Base-by-base conservation (phyloP, 2,797 vertebrate genomes). In the Telmatherina bonti region DNA sequence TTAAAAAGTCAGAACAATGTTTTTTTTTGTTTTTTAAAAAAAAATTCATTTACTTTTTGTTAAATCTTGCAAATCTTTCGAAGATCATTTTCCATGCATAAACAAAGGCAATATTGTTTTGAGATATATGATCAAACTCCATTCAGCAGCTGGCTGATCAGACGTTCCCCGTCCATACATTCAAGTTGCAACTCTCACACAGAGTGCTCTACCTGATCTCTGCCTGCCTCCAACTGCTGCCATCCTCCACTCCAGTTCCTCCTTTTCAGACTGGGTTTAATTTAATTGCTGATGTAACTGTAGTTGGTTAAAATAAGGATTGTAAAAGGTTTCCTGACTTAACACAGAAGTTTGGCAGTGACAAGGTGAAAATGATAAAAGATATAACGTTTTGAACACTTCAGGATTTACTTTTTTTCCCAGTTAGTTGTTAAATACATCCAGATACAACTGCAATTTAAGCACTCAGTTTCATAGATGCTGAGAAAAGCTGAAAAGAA, bases 91-190 rank as follows among this genome's bases (percentile, higher is more conserved):
- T 51, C 12, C 10, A 24, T 26, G 2, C 22, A 51, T 2, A 6
- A 58, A 24, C 15, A 47, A n/a, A 43, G 12, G 51, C 51, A 30
- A 22, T n/a, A n/a, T 41, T 33, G 27, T 41, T 43, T 36, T 10
- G 52, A 20, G 3, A 26, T 29, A 22, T 6, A 30, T 31, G 38
- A 45, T 35, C 47, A 30, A 52, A 53, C 33, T 27, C 11, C 31
- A 68, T 43, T n/a, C 51, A 55, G 26, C 66, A 58, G 43, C 55
- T 58, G 55, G 58, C 22, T 36, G 15, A n/a, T 68, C 33, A 52
- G 56, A 7, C 60, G 56, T 52, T 69, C 29, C 26, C 12, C 8
- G 22, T 29, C 4, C 16, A 33, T 11, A 41, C 38, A 33, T 58
- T 58, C 29, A 49, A n/a, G 27, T 51, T 18, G 35, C 38, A 41